Evolutionary conservation across 1,140 invertebrate species (phyloP).

Genomic region (Magallana angulata): DNA sequence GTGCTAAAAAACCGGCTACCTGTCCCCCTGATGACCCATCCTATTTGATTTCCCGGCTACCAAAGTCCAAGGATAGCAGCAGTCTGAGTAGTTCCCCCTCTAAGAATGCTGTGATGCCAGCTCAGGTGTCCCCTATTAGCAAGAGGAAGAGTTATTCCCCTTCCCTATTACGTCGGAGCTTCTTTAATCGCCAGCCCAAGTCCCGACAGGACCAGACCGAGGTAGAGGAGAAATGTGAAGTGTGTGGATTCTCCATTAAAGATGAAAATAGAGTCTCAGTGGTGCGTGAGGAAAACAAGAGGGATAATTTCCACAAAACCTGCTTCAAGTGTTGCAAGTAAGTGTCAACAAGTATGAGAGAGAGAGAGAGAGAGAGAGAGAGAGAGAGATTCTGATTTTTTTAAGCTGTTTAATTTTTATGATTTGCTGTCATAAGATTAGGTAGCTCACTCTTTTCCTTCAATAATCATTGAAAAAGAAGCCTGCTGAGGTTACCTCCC

Average conservation of each 20-base stretch:
- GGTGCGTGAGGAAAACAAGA: constrained; percentile 16
- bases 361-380: constrained; percentile 47
- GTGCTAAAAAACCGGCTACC: not conserved
- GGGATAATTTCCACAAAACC: constrained; percentile 38
- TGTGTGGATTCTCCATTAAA: constrained; percentile 51
- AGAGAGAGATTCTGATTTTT: too few species aligned
- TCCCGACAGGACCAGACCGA: constrained; percentile 1
- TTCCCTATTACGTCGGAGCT: constrained; percentile 43
- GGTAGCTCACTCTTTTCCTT: too few species aligned
- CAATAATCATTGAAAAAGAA: too few species aligned
- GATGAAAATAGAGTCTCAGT: constrained; percentile 46
- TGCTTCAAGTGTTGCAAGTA: constrained; percentile 45
- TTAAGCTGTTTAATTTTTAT: too few species aligned
- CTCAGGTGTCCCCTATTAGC: constrained; percentile 23
- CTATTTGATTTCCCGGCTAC: not conserved
- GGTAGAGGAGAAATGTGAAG: constrained; percentile 47
- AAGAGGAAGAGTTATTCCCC: constrained; percentile 52
- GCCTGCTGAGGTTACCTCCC: too few species aligned
- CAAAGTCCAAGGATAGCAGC: not conserved
- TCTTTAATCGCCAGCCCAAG: constrained; percentile 29
- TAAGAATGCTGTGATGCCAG: constrained; percentile 20
- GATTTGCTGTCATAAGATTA: too few species aligned
- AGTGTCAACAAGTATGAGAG: constrained; percentile 39
- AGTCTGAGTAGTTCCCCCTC: constrained; percentile 39
- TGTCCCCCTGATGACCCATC: constrained; percentile 35